phyloP scores from a whole-genome alignment of 2,888 invertebrate species.

The Cryptus viduatorius region DNA sequence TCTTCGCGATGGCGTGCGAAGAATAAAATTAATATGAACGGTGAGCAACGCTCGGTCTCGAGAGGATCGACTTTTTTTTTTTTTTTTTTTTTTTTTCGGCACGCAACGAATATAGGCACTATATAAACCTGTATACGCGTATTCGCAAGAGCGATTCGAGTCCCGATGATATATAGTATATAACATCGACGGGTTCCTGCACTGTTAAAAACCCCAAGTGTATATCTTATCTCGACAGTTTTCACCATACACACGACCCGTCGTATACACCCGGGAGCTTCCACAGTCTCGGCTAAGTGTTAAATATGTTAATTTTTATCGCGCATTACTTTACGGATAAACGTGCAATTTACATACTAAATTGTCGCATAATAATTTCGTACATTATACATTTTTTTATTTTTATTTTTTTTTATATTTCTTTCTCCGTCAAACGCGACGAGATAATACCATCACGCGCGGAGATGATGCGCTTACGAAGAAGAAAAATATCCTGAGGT shows the following conservation, averaged over 20 bases:
- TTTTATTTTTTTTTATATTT: constrained; percentile 16
- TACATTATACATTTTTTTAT: constrained; percentile 32
- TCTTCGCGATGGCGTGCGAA: constrained; percentile 61
- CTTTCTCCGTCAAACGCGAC: constrained; percentile 7
- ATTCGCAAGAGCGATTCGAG: constrained; percentile 20
- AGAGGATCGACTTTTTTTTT: neutral
- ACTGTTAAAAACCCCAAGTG: constrained; percentile 21
- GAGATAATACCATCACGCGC: constrained; percentile 64
- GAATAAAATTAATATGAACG: constrained; percentile 59
- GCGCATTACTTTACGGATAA: constrained; percentile 71
- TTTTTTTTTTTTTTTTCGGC: neutral
- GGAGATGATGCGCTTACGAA: neutral
- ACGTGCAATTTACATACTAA: constrained; percentile 73
- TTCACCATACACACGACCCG: constrained; percentile 61
- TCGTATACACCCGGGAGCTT: constrained; percentile 40
- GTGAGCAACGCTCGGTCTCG: neutral
- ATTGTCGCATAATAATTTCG: constrained; percentile 65
- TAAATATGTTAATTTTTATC: constrained; percentile 74
- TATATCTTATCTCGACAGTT: constrained; percentile 68
- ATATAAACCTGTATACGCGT: constrained; percentile 19
- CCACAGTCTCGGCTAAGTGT: constrained; percentile 67
- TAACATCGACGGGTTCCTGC: neutral
- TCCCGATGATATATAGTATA: constrained; percentile 3
- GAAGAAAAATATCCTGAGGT: neutral
- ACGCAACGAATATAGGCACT: constrained; percentile 1